phyloP scores from a whole-genome alignment of 2,113 vertebrate species.

The Proteles cristata region DNA sequence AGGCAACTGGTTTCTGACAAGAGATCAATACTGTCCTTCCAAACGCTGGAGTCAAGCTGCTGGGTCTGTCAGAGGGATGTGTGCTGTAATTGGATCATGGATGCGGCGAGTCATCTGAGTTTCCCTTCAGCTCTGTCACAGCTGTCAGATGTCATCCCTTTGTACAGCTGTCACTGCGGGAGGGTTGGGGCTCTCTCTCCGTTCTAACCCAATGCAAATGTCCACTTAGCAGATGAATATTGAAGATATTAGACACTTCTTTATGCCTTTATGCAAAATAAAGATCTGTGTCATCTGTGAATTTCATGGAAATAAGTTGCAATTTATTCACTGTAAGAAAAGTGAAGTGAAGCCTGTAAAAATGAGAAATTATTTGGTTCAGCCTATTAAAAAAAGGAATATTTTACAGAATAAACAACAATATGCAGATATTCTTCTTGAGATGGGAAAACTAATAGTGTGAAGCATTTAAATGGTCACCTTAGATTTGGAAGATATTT shows the following conservation, averaged over 20 bases:
- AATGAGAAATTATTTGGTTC: constrained; percentile 98
- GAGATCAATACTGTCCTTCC: constrained; percentile 99
- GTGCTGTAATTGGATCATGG: constrained; percentile 99
- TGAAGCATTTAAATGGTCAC: constrained; percentile 50
- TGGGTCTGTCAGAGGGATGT: constrained; percentile 98
- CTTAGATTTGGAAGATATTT: constrained; percentile 60
- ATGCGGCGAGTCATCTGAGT: constrained; percentile 93
- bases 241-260: constrained; percentile 97
- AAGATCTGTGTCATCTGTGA: constrained; percentile 97
- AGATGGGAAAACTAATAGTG: constrained; percentile 74
- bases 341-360: constrained; percentile 95
- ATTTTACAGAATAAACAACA: constrained; percentile 87
- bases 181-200: constrained; percentile 91
- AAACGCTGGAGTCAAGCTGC: constrained; percentile 96
- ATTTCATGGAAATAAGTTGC: constrained; percentile 99
- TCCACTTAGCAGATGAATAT: constrained; percentile 99
- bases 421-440: constrained; percentile 77
- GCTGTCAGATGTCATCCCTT: constrained; percentile 99
- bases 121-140: constrained; percentile 97
- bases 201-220: constrained; percentile 97
- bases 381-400: constrained; percentile 93
- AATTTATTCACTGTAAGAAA: constrained; percentile 95
- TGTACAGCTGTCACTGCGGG: constrained; percentile 97
- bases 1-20: constrained; percentile 98
- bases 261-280: constrained; percentile 99